Evolutionary conservation across 1,140 invertebrate genomes (phyloP).

Genomic region (Chlorops oryzae): DNA sequence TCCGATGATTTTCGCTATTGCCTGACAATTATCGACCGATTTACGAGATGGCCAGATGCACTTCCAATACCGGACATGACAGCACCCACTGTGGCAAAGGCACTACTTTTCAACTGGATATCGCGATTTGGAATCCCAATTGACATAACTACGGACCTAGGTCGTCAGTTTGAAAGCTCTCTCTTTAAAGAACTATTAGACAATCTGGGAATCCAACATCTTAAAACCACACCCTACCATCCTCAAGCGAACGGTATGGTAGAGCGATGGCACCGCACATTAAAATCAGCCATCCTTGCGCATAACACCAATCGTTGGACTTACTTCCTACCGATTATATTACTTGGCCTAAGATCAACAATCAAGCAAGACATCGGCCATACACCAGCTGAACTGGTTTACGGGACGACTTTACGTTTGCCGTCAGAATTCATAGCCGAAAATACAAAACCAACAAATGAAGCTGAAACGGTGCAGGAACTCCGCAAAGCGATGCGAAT

Average conservation of each 20-base stretch:
- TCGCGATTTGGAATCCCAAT: slow-evolving; percentile 31
- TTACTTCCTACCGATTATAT: slow-evolving; percentile 19
- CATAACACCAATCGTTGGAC: slow-evolving; percentile 14
- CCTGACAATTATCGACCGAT: slow-evolving; percentile 49
- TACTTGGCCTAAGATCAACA: slow-evolving; percentile 24
- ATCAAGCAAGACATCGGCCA: slow-evolving; percentile 15
- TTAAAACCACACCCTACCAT: slow-evolving; percentile 42
- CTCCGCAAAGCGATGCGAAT: slow-evolving; percentile 18
- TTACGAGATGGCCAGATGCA: slow-evolving; percentile 48
- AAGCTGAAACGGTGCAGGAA: slow-evolving; percentile 16
- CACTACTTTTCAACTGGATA: slow-evolving; percentile 29
- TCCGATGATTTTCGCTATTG: slow-evolving; percentile 39
- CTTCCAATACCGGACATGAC: slow-evolving; percentile 45
- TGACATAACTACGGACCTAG: slow-evolving; percentile 37
- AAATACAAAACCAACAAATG: background rate
- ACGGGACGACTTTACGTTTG: slow-evolving; percentile 27
- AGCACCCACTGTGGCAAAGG: slow-evolving; percentile 25
- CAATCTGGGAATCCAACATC: slow-evolving; percentile 25
- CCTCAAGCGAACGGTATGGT: slow-evolving; percentile 45
- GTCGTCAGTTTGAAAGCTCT: slow-evolving; percentile 38
- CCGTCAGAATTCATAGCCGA: slow-evolving; percentile 42
- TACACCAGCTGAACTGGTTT: slow-evolving; percentile 13
- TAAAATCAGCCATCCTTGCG: slow-evolving; percentile 43
- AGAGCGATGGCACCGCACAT: slow-evolving; percentile 43
- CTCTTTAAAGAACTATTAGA: slow-evolving; percentile 27